Evolutionary conservation across 2,797 vertebrate species (phyloP), one percentile per base, ranked within the genome.

Genomic region (Macroramphosus scolopax): DNA sequence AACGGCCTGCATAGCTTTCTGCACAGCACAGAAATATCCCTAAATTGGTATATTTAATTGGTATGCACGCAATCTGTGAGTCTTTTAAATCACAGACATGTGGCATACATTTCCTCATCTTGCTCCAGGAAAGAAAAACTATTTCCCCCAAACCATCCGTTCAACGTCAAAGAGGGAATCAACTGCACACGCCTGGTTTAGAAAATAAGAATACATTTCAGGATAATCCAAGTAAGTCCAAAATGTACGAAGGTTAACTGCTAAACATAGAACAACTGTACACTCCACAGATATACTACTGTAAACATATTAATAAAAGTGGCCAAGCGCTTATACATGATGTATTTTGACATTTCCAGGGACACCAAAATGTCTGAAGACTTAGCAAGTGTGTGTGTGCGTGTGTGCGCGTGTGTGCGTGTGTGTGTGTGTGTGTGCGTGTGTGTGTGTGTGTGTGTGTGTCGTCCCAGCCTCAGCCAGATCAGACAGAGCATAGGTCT

Each of bases 401-500:
- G 48, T 38, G 37, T 41, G 63, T 50, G 51, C 18, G 54, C 49
- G 38, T 26, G 64, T 4, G 32, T 25, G 59, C 46, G 54, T 41
- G 61, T 41, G 41, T 45, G 51, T 30, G 42, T 12, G 40, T 33
- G 43, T 10, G 63, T 13, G 47, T 6, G 30, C 53, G n/a, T n/a
- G n/a, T n/a, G n/a, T n/a, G n/a, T n/a, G n/a, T n/a, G n/a, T n/a
- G n/a, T n/a, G n/a, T n/a, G n/a, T n/a, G n/a, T n/a, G n/a, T 45
- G 58, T 63, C 24, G 20, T 58, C 64, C 62, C 48, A 40, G 82
- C 47, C 58, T 51, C 40, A 55, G 73, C 59, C 61, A 64, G 70
- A 79, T 75, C 75, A 63, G 61, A 67, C 68, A 68, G 69, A 78
- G 75, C 68, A 60, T 35, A 83, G 70, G 82, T 67, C 88, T 88